These are phyloP conservation scores for Nylanderia fulva DNA, from an alignment of 1,140 invertebrate genomes.

Conservation along the genomic window DNA sequence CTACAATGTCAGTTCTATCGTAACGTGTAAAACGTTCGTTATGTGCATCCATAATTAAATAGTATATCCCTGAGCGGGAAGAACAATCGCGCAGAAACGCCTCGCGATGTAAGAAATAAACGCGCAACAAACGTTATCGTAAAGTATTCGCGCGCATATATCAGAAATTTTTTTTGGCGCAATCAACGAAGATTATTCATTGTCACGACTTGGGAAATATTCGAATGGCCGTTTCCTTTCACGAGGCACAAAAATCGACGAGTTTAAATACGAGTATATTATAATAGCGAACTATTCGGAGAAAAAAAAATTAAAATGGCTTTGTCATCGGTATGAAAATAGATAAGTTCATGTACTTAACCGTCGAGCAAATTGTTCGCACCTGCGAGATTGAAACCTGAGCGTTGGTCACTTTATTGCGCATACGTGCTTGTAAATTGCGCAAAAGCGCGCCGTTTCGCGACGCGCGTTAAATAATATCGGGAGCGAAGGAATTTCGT, in stretches of 20 bases:
- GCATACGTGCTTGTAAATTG: slow-evolving; percentile 31
- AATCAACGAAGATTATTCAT: not conserved
- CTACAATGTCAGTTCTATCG: not conserved
- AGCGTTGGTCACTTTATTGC: slow-evolving; percentile 65
- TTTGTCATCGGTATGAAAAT: slow-evolving; percentile 10
- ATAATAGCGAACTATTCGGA: not conserved
- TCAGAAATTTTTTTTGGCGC: not conserved
- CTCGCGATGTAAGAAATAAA: not conserved
- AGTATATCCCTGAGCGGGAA: not conserved
- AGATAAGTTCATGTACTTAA: slow-evolving; percentile 45
- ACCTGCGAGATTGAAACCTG: slow-evolving; percentile 65
- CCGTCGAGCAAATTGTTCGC: slow-evolving; percentile 52
- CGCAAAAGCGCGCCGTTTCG: slow-evolving; percentile 37
- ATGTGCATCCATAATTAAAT: not conserved
- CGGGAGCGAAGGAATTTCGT: not conserved
- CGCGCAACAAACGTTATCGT: not conserved
- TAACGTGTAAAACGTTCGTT: not conserved
- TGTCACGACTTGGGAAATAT: not conserved
- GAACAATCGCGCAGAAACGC: not conserved
- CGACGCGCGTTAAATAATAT: slow-evolving; percentile 31
- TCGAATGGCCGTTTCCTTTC: not conserved
- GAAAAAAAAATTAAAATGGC: slow-evolving; percentile 35
- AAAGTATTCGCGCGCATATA: not conserved
- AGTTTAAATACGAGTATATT: not conserved
- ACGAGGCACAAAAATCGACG: not conserved